phyloP scores from a whole-genome alignment of 2,797 vertebrate species.

The Enteromius trimaculatus region DNA sequence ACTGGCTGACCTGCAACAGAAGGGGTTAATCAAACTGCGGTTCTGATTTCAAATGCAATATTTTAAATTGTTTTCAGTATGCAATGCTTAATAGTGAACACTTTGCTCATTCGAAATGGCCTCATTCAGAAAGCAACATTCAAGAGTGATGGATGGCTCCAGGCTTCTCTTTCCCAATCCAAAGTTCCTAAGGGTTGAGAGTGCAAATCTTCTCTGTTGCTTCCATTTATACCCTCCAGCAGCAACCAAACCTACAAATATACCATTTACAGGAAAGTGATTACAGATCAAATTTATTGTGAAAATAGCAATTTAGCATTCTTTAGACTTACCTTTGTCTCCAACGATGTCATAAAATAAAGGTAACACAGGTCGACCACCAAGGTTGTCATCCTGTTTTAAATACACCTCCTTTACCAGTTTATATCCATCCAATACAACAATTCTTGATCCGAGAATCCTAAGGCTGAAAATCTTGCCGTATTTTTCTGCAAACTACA shows the following conservation, averaged over 20 bases:
- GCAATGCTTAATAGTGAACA: not conserved
- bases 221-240: not conserved
- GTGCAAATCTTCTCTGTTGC: not conserved
- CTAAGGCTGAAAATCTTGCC: not conserved
- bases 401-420: not conserved
- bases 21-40: constrained; percentile 25
- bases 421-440: not conserved
- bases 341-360: not conserved
- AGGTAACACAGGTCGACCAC: not conserved
- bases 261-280: not conserved
- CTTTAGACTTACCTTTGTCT: not conserved
- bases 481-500: not conserved
- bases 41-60: not conserved
- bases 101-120: not conserved
- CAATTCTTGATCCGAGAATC: not conserved
- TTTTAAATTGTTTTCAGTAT: not conserved
- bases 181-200: not conserved
- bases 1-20: constrained; percentile 40
- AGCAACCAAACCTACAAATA: not conserved
- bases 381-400: not conserved
- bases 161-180: not conserved
- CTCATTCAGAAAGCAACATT: not conserved
- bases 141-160: not conserved
- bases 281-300: not conserved
- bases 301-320: not conserved